Conservation (phyloP, 2,888 invertebrate genomes). For the Graphium colonna region DNA sequence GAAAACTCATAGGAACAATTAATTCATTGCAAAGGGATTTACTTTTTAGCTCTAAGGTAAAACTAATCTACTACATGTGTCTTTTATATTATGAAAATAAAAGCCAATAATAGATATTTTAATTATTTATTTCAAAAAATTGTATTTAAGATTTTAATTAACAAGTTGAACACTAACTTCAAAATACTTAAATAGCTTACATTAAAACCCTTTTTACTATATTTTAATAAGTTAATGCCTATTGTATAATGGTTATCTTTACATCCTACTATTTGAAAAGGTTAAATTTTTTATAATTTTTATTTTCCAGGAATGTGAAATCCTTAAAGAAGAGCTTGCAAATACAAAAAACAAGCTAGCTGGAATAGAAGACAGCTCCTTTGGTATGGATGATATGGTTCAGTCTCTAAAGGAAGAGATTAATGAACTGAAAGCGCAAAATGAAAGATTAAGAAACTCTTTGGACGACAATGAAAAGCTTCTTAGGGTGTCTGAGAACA, state of each 20-base stretch:
- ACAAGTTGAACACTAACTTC: too few species aligned
- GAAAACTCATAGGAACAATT: conserved; percentile 83
- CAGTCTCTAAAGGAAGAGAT: conserved; percentile 83
- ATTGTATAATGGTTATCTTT: not conserved
- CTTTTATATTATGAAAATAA: too few species aligned
- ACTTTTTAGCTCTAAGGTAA: conserved; percentile 75
- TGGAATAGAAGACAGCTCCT: conserved; percentile 85
- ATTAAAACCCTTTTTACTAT: too few species aligned
- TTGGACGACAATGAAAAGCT: conserved; percentile 83
- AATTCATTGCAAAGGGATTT: conserved; percentile 74
- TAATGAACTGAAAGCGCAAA: conserved; percentile 70
- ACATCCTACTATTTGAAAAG: too few species aligned
- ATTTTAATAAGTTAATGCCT: not conserved
- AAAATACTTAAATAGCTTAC: too few species aligned
- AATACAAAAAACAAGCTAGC: conserved; percentile 79
- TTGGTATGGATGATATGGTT: conserved; percentile 86
- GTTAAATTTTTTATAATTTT: conserved; percentile 2
- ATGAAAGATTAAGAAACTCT: conserved; percentile 83
- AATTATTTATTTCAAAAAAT: too few species aligned
- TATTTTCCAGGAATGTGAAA: conserved; percentile 80
- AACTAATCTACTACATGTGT: too few species aligned
- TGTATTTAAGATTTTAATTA: too few species aligned
- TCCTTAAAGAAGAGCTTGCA: conserved; percentile 82
- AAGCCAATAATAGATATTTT: too few species aligned
- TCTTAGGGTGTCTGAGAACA: conserved; percentile 85